phyloP scores from a whole-genome alignment of 2,888 invertebrate genomes.

The Xestia rhomboidea region DNA sequence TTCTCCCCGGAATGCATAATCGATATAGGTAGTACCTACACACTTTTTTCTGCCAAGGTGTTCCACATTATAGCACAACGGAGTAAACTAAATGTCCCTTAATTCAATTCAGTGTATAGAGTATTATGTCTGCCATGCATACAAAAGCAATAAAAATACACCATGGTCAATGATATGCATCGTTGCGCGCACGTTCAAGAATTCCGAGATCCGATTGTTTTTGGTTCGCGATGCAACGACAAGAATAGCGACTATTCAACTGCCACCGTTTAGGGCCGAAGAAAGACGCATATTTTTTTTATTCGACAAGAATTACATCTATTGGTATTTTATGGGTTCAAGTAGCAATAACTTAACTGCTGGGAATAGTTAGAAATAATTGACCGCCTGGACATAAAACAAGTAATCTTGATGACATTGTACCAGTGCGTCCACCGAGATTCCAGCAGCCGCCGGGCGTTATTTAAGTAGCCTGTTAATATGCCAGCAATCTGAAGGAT shows the following conservation, averaged over 20 bases:
- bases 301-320: conserved; percentile 1
- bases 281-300: conserved; percentile 37
- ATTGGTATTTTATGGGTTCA: conserved; percentile 22
- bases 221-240: conserved; percentile 66
- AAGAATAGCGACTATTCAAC: conserved; percentile 55
- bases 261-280: conserved; percentile 51
- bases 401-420: conserved; percentile 50
- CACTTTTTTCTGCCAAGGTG: conserved; percentile 22
- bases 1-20: conserved; percentile 2
- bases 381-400: conserved; percentile 23
- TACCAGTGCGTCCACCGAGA: conserved; percentile 35
- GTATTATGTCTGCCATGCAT: conserved; percentile 61
- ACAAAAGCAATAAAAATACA: conserved; percentile 62
- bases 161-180: conserved; percentile 71
- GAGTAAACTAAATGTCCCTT: conserved; percentile 43
- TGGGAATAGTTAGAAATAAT: conserved; percentile 45
- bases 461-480: conserved; percentile 58
- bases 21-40: no score
- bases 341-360: conserved; percentile 12
- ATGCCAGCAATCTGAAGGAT: conserved; percentile 58
- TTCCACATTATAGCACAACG: conserved; percentile 42
- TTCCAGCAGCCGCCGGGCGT: conserved; percentile 58
- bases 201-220: conserved; percentile 71
- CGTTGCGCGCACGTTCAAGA: conserved; percentile 73
- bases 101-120: conserved; percentile 46